Base-by-base conservation (phyloP, 2,113 vertebrate species). In the Macquaria australasica region DNA sequence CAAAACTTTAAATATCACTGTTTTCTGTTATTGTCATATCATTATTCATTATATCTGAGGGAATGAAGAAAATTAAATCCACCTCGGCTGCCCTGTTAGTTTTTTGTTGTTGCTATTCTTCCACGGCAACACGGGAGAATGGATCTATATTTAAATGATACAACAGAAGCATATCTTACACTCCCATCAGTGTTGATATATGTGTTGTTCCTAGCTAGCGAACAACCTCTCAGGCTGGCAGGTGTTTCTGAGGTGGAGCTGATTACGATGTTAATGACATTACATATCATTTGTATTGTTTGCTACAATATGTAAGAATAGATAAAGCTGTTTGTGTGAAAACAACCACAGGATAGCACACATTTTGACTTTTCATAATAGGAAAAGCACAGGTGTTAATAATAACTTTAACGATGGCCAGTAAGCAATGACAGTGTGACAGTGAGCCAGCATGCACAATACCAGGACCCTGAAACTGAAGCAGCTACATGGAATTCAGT, bases 91-190 rank as follows among this genome's bases (percentile, higher is more conserved):
- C 21, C 11, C 2, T 41, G 62, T 37, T 64, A 5, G 70, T 71
- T 74, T 73, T 74, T 69, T 43, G n/a, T 45, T 60, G n/a, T 64
- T 50, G 63, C 28, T 37, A 18, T 41, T 63, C 48, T n/a, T 69
- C 56, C 5, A 2, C 50, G 25, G 45, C 28, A 79, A 39, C 66
- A 31, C 73, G 45, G n/a, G 34, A 2, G 8, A 73, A 55, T 14
- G n/a, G 45, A 16, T 74, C 74, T 70, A 56, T 69, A 82, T 82
- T 87, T 41, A 87, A n/a, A 82, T 60, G 50, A 67, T 34, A 14
- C 11, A 68, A 28, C 10, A 67, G 58, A 50, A 45, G 20, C 31
- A 3, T 28, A 31, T 23, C 28, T 63, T 70, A 39, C 48, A 51
- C 18, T 43, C 5, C 2, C 21, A 23, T 31, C n/a, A 8, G 23